phyloP scores from a whole-genome alignment of 2,797 vertebrate genomes.

The Amphiprion clarkii region DNA sequence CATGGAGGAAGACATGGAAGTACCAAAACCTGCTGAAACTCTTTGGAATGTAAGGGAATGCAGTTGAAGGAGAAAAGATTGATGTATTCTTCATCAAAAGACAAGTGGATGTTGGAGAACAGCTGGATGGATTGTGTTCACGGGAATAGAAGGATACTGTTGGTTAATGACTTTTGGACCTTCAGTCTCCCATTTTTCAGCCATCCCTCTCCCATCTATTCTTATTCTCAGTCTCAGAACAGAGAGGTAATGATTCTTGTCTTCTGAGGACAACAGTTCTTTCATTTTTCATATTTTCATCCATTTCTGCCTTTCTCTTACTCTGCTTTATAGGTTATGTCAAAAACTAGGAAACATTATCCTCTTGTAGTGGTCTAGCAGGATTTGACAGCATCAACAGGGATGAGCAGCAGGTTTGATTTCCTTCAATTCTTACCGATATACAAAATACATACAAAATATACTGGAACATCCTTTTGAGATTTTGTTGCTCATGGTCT shows the following conservation, averaged over 20 bases:
- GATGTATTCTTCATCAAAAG: constrained; percentile 39
- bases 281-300: constrained; percentile 50
- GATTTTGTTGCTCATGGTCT: too few relatives aligned
- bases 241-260: constrained; percentile 57
- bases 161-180: constrained; percentile 55
- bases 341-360: neutral
- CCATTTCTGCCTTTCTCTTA: neutral
- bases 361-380: neutral
- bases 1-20: neutral
- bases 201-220: constrained; percentile 39
- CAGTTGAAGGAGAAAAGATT: constrained; percentile 12
- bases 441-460: neutral
- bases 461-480: neutral
- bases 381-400: constrained; percentile 1
- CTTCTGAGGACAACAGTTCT: constrained; percentile 34
- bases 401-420: constrained; percentile 6
- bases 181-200: constrained; percentile 36
- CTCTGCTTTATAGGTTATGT: constrained; percentile 8
- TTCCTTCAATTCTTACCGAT: neutral
- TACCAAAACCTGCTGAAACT: neutral
- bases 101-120: constrained; percentile 30
- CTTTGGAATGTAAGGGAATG: neutral
- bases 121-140: constrained; percentile 49
- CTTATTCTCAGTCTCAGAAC: constrained; percentile 44
- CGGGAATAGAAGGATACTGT: constrained; percentile 28